These are phyloP conservation scores for Phaetusa simplex DNA, from an alignment of 2,113 vertebrate genomes.

Conservation along the genomic window DNA sequence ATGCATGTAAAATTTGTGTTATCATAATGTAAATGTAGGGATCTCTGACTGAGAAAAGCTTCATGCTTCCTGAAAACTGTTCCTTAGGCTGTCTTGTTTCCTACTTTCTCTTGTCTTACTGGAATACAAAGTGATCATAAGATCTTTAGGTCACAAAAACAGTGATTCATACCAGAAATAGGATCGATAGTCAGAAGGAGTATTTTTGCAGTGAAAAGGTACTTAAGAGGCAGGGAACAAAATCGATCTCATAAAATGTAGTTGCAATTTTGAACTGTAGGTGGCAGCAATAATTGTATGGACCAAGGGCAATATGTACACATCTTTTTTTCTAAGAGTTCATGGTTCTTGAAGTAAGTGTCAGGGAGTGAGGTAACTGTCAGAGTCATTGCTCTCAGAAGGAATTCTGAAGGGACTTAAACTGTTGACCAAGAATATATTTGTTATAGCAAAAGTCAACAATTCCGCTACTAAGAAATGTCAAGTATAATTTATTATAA, in stretches of 20 bases:
- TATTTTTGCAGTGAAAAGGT: not conserved
- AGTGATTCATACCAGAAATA: not conserved
- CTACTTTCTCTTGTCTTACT: not conserved
- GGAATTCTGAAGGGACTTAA: not conserved
- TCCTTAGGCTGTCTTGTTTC: not conserved
- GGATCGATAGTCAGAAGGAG: not conserved
- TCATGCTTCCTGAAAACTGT: not conserved
- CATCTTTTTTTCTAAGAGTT: not conserved
- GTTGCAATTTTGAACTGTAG: constrained; percentile 4
- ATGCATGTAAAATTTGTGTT: not conserved
- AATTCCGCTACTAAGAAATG: not conserved
- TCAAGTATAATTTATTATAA: not conserved
- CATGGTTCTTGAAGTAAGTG: not conserved
- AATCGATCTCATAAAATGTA: not conserved
- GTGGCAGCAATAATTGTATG: constrained; percentile 22
- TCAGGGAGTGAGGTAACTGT: not conserved
- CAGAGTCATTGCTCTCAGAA: not conserved
- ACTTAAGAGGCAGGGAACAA: not conserved
- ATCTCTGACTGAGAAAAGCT: not conserved
- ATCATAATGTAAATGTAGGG: not conserved
- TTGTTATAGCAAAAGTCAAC: not conserved
- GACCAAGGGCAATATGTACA: not conserved
- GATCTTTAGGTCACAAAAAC: not conserved
- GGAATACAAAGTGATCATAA: not conserved
- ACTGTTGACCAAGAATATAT: not conserved